Evolutionary conservation across 2,797 vertebrate genomes (phyloP), one percentile per base, ranked within the genome.

Genomic region (Hydrolagus colliei): DNA sequence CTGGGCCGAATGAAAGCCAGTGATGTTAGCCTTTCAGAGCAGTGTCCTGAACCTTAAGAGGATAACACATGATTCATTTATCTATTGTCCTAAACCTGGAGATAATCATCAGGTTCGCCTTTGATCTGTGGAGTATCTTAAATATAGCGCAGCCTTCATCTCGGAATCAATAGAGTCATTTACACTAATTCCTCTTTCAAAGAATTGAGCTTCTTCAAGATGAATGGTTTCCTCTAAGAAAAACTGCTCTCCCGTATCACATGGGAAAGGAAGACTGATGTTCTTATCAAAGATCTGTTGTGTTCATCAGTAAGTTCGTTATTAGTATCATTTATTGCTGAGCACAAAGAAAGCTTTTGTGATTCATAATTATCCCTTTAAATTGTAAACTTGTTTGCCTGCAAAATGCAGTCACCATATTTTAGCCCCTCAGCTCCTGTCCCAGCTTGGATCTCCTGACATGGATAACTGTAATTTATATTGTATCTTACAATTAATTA

Each of bases 131-230:
- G 79, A 67, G 79, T 84, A 67, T 71, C 65, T 71, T 71, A 71
- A 71, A n/a, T 68, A 84, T 41, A 84, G 79, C 79, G 41, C 41
- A 71, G 79, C 65, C 35, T 71, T 84, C 79, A 84, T 84, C 35
- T 41, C 65, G 10, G 65, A 16, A 84, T 84, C 63, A 84, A 84
- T 84, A 84, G 79, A 22, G 79, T 7, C 79, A 84, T 84, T 84
- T 84, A 84, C n/a, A 9, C 22, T 84, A 68, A 52, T 63, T 84
- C 12, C 8, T 84, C 16, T 67, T 35, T 20, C 27, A 84, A 71
- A 20, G 12, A 84, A 71, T 18, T 71, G 79, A 84, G 71, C 16
- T 63, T 71, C 63, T 68, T 35, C 79, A 68, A 71, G 65, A 84
- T 84, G 35, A 84, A 84, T 84, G 35, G 79, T 84, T 84, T 84